A percentile compares a stretch with the other conserved stretches of the same genome.
Conservation (phyloP, 2,888 invertebrate species). For the Mongoloraphidia duomilia region DNA sequence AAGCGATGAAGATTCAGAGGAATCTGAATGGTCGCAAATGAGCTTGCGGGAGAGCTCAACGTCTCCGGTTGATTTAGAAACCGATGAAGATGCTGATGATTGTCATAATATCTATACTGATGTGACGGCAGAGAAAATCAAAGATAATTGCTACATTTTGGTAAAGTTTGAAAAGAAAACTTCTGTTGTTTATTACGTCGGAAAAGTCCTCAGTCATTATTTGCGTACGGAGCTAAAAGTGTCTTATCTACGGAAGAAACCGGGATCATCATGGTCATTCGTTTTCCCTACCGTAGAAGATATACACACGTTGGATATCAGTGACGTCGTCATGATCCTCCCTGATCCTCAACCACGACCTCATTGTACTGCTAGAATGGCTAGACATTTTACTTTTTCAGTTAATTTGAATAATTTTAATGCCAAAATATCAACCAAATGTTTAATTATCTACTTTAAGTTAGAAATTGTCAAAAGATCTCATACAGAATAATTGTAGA, state of each 20-base stretch:
- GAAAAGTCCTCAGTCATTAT: slow-evolving; percentile 1
- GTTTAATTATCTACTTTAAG: slow-evolving; percentile 3
- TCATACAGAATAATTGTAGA: neutral
- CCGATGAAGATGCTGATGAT: neutral
- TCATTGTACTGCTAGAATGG: neutral
- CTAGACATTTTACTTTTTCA: slow-evolving; percentile 1
- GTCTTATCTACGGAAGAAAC: slow-evolving; percentile 5
- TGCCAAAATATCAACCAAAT: slow-evolving; percentile 4
- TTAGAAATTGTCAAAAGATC: neutral
- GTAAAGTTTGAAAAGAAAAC: slow-evolving; percentile 7
- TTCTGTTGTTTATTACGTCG: slow-evolving; percentile 3
- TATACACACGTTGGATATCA: neutral
- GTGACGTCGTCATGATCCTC: neutral
- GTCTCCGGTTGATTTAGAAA: slow-evolving; percentile 5
- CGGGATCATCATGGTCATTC: neutral
- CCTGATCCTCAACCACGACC: neutral
- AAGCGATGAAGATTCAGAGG: slow-evolving; percentile 9
- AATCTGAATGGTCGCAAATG: slow-evolving; percentile 5
- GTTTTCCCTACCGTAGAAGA: slow-evolving; percentile 4
- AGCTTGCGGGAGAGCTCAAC: slow-evolving; percentile 10
- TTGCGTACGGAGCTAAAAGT: neutral
- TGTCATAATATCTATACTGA: neutral
- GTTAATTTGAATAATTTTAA: slow-evolving; percentile 1
- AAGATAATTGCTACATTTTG: neutral
- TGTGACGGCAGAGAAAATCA: slow-evolving; percentile 3